Percentiles rank a stretch among this genome's conserved stretches.
Evolutionary conservation across 1,140 invertebrate genomes (phyloP).

Genomic region (Euwallacea similis): DNA sequence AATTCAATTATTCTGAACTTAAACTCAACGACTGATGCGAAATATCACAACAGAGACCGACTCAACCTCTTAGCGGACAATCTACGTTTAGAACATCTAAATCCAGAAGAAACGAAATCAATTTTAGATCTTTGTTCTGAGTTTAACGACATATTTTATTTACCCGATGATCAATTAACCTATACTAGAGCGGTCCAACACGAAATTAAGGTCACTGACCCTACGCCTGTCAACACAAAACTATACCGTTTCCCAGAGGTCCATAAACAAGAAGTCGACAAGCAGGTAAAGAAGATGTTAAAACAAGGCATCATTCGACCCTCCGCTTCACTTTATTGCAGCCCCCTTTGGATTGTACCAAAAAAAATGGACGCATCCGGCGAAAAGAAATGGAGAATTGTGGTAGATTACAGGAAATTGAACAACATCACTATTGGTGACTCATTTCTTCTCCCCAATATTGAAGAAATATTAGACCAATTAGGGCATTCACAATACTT

Average conservation of each 20-base stretch:
- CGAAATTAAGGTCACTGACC: slow-evolving; percentile 42
- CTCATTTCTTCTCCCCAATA: slow-evolving; percentile 58
- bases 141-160: slow-evolving; percentile 43
- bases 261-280: slow-evolving; percentile 52
- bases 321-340: slow-evolving; percentile 48
- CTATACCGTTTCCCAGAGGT: slow-evolving; percentile 50
- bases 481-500: slow-evolving; percentile 56
- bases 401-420: slow-evolving; percentile 53
- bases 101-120: slow-evolving; percentile 34
- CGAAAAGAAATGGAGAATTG: slow-evolving; percentile 51
- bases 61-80: slow-evolving; percentile 24
- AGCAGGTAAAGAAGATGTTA: slow-evolving; percentile 54
- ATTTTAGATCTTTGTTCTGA: slow-evolving; percentile 31
- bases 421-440: slow-evolving; percentile 51
- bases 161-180: slow-evolving; percentile 37
- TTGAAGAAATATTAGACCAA: slow-evolving; percentile 56
- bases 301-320: slow-evolving; percentile 52
- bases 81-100: slow-evolving; percentile 40
- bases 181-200: slow-evolving; percentile 40
- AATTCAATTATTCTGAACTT: slow-evolving; percentile 9
- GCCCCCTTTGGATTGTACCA: slow-evolving; percentile 52
- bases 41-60: not conserved
- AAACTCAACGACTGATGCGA: not conserved
- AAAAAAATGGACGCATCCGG: slow-evolving; percentile 53
- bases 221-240: slow-evolving; percentile 46